These are phyloP conservation scores for Crenuchus spilurus DNA, from an alignment of 2,797 vertebrate genomes.

Conservation along the genomic window DNA sequence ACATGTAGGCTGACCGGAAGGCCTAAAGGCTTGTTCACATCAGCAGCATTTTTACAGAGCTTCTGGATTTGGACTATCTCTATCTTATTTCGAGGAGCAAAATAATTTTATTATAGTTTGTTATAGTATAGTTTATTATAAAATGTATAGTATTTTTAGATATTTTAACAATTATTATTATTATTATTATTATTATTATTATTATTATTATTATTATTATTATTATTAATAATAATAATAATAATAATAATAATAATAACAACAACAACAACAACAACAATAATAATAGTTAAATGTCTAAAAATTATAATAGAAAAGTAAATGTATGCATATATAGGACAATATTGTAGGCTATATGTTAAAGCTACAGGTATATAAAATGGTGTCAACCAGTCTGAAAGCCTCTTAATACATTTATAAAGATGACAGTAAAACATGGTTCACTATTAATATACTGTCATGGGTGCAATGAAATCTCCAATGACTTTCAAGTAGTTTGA, in stretches of 20 bases:
- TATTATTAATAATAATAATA: conserved; percentile 16
- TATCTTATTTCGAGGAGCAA: too few species aligned
- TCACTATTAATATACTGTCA: too few species aligned
- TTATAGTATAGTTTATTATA: too few species aligned
- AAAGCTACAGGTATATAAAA: too few species aligned
- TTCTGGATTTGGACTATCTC: background rate
- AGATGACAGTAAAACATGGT: too few species aligned
- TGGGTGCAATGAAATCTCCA: too few species aligned
- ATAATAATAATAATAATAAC: background rate
- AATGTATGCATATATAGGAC: too few species aligned
- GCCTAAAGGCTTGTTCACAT: conserved; percentile 16
- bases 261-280: background rate
- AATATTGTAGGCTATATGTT: background rate
- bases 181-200: conserved; percentile 14
- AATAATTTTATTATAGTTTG: too few species aligned
- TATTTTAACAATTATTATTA: background rate
- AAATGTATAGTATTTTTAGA: background rate
- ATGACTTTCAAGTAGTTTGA: too few species aligned
- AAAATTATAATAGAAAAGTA: too few species aligned
- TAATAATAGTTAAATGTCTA: background rate
- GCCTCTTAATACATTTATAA: too few species aligned
- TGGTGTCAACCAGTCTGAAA: background rate
- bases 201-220: background rate
- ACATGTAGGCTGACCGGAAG: conserved; percentile 33
- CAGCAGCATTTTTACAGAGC: background rate